Evolutionary conservation across 2,888 invertebrate genomes (phyloP).

Genomic region (Lithosia quadra): DNA sequence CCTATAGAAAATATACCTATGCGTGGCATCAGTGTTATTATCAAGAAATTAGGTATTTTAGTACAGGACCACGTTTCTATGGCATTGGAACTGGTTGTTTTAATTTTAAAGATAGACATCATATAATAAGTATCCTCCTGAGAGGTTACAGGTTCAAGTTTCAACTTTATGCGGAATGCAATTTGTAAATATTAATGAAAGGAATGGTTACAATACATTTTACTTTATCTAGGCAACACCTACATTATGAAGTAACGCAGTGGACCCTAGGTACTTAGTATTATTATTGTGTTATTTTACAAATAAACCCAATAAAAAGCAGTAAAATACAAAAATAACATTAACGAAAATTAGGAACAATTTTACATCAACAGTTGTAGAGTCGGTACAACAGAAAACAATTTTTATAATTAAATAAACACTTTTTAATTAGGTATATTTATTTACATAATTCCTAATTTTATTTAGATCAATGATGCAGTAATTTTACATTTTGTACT

Average conservation of each 20-base stretch:
- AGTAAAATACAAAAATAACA: slow-evolving; percentile 38
- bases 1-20: not conserved
- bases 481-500: not conserved
- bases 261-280: slow-evolving; percentile 72
- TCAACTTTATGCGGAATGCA: slow-evolving; percentile 16
- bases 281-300: slow-evolving; percentile 47
- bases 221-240: slow-evolving; percentile 61
- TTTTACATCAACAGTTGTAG: slow-evolving; percentile 32
- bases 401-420: not conserved
- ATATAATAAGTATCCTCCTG: not conserved
- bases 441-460: slow-evolving; percentile 23
- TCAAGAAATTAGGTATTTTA: not conserved
- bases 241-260: slow-evolving; percentile 61
- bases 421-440: slow-evolving; percentile 4
- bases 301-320: slow-evolving; percentile 34
- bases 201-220: slow-evolving; percentile 32
- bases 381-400: slow-evolving; percentile 35
- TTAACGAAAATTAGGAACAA: slow-evolving; percentile 44
- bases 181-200: slow-evolving; percentile 18
- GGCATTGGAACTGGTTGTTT: not conserved
- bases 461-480: slow-evolving; percentile 11
- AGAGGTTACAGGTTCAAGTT: not conserved
- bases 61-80: slow-evolving; percentile 4
- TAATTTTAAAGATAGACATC: not conserved
- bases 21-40: not conserved